phyloP scores from a whole-genome alignment of 2,797 vertebrate genomes.

The Rousettus madagascariensis region DNA sequence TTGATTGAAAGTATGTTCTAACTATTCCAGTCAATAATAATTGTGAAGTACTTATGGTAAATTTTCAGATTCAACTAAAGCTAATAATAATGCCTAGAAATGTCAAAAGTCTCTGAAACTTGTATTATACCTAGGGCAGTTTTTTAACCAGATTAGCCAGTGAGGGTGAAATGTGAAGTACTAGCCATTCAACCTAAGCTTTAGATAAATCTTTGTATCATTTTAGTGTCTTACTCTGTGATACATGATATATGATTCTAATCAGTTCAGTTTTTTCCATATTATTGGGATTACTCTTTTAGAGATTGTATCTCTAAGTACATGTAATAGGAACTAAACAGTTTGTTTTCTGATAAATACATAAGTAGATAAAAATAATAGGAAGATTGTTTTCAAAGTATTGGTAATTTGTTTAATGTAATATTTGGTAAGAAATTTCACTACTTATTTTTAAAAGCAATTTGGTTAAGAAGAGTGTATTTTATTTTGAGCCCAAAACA shows the following conservation, averaged over 20 bases:
- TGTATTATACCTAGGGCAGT: not conserved
- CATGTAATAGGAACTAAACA: not conserved
- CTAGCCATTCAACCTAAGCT: not conserved
- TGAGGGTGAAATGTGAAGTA: not conserved
- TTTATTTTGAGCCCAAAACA: not conserved
- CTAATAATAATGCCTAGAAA: not conserved
- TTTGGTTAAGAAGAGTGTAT: not conserved
- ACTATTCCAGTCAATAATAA: not conserved
- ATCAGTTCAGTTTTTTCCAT: not conserved
- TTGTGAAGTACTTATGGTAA: not conserved
- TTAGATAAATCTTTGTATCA: not conserved
- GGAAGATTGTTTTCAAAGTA: not conserved
- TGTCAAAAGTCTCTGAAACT: not conserved
- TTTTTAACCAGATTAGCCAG: not conserved
- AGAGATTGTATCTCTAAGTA: not conserved
- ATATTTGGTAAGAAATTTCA: not conserved
- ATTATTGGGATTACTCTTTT: not conserved
- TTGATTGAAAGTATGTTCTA: not conserved
- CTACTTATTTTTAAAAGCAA: constrained; percentile 6
- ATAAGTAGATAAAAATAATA: not conserved
- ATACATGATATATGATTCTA: not conserved
- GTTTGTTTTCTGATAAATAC: constrained; percentile 6
- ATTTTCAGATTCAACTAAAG: not conserved
- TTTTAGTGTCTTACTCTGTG: not conserved
- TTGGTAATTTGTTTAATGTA: not conserved